Base-by-base conservation (phyloP, 2,113 vertebrate species). In the Cromileptes altivelis region DNA sequence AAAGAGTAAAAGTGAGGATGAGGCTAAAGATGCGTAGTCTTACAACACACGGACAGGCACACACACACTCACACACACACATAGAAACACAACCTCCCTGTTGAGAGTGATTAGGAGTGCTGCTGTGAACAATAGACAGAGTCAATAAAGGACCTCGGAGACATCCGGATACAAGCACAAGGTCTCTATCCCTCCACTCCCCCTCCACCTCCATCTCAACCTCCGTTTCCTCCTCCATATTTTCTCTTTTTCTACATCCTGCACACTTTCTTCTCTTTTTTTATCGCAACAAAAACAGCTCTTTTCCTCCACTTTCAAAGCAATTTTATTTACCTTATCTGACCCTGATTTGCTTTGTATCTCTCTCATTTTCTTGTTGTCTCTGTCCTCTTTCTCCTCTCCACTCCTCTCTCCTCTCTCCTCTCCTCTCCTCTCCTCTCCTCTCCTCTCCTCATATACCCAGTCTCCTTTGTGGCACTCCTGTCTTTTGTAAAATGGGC, bases 61-160 rank as follows among this genome's bases (percentile, higher is more conserved):
- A 52, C 57, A 64, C 75, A 63, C 57, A 57, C 81, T 70, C 80
- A 69, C 57, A 55, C 57, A 53, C 60, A 33, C 72, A 75, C 37
- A 45, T 68, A 71, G 68, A 84, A 57, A 87, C 82, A 88, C 84
- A 88, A 70, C 69, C 79, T 86, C 91, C 90, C 89, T 88, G 92
- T 89, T 90, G 93, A 93, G 93, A 93, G 91, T 90, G 91, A 94
- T 94, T 94, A 93, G 94, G 80, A 90, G 78, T 85, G 88, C 87
- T 89, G 91, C 92, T 91, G 93, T 86, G 91, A 91, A 94, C 93
- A 94, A 94, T 91, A 91, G 94, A 91, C 89, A 88, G 92, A 93
- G 93, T 94, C 94, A 94, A 94, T 93, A 92, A 92, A 92, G 75
- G 90, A 93, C 88, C 89, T 88, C 62, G 53, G 91, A 94, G 90